phyloP scores from a whole-genome alignment of 2,113 vertebrate genomes.

The Phaetusa simplex region DNA sequence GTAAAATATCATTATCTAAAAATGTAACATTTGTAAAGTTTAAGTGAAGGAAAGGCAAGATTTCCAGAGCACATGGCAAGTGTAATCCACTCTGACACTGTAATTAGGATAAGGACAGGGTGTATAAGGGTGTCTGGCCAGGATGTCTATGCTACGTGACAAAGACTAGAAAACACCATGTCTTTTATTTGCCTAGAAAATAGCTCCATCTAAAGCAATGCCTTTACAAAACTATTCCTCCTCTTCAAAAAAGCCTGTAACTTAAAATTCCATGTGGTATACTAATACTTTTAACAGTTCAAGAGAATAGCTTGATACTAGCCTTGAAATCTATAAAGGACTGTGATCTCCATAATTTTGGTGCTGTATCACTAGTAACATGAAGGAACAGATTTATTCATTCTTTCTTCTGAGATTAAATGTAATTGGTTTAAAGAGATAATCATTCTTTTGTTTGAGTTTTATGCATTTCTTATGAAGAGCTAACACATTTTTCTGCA shows the following conservation, averaged over 20 bases:
- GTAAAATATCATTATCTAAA: neutral
- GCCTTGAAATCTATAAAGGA: constrained; percentile 36
- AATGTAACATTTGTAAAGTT: neutral
- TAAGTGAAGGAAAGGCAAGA: neutral
- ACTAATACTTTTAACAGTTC: neutral
- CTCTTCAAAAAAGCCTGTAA: neutral
- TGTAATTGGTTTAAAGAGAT: constrained; percentile 81
- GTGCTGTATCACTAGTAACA: constrained; percentile 58
- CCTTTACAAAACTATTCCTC: neutral
- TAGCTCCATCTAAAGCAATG: neutral
- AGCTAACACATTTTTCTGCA: constrained; percentile 77
- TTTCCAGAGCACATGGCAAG: neutral
- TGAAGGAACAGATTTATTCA: constrained; percentile 70
- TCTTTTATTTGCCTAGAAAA: neutral
- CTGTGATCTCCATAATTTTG: constrained; percentile 52
- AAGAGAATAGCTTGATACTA: constrained; percentile 20
- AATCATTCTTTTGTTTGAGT: constrained; percentile 79
- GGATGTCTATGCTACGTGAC: neutral
- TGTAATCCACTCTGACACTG: neutral
- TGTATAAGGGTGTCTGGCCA: neutral
- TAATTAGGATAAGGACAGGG: neutral
- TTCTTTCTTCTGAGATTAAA: constrained; percentile 78
- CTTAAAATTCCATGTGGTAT: neutral
- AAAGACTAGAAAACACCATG: neutral
- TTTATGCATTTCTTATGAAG: constrained; percentile 79